Conservation (phyloP, 1,140 invertebrate genomes). For the Phthorimaea operculella region DNA sequence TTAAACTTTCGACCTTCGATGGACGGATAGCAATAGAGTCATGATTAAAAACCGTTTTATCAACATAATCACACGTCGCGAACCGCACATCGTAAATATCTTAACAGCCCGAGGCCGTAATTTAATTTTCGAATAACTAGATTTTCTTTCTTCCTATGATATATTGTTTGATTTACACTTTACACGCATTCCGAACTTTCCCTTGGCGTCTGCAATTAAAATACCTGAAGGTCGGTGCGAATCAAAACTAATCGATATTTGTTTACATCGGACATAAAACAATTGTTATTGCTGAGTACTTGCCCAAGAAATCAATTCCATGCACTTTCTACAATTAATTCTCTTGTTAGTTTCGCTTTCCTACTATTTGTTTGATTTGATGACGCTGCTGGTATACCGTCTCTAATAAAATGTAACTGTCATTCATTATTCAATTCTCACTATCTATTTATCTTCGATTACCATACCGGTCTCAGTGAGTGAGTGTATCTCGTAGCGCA, state of each 20-base stretch:
- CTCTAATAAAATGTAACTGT: neutral
- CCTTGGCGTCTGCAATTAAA: neutral
- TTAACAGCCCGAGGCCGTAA: too few relatives aligned
- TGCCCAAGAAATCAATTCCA: conserved; percentile 38
- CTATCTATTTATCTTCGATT: neutral
- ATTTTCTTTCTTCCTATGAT: too few relatives aligned
- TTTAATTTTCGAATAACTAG: too few relatives aligned
- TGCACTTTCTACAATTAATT: conserved; percentile 52
- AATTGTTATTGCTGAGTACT: conserved; percentile 18
- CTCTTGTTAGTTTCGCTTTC: conserved; percentile 50
- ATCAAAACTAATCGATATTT: conserved; percentile 3
- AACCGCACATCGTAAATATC: neutral
- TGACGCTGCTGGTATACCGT: conserved; percentile 13
- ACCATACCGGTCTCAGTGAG: neutral
- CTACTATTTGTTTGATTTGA: conserved; percentile 31
- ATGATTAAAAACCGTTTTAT: conserved; percentile 20
- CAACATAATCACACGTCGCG: conserved; percentile 5
- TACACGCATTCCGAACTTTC: neutral
- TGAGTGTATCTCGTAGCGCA: too few relatives aligned
- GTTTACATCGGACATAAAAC: conserved; percentile 15
- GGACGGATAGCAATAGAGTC: conserved; percentile 6
- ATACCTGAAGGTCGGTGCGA: neutral
- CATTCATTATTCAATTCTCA: neutral
- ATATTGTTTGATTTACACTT: neutral
- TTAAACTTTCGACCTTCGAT: conserved; percentile 5